A percentile compares a stretch with the other conserved stretches of the same genome.
Conservation (phyloP, 2,797 vertebrate species). For the Rallus crepitans region DNA sequence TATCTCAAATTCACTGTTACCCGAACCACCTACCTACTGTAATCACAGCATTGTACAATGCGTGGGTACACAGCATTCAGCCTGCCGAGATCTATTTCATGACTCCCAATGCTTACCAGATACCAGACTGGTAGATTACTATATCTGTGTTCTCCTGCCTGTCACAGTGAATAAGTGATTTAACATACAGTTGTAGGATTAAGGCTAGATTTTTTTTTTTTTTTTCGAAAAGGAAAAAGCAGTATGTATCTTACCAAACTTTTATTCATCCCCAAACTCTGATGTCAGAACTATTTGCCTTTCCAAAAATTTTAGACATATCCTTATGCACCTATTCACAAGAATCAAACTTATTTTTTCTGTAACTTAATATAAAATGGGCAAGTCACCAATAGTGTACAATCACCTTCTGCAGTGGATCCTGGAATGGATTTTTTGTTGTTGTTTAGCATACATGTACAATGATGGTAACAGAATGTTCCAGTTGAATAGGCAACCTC, state of each 20-base stretch:
- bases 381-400: neutral
- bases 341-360: neutral
- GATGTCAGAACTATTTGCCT: neutral
- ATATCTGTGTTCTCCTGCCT: constrained; percentile 69
- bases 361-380: neutral
- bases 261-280: neutral
- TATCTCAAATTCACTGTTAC: constrained; percentile 67
- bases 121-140: constrained; percentile 71
- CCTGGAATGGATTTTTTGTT: neutral
- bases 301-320: neutral
- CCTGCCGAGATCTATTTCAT: constrained; percentile 72
- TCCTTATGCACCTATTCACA: neutral
- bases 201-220: constrained; percentile 2
- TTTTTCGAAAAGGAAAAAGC: neutral
- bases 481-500: neutral
- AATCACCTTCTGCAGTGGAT: neutral
- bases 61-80: constrained; percentile 68
- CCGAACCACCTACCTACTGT: constrained; percentile 52
- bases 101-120: constrained; percentile 46
- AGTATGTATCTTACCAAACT: neutral
- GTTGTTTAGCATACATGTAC: neutral
- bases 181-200: constrained; percentile 21
- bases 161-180: constrained; percentile 52
- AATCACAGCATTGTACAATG: constrained; percentile 75
- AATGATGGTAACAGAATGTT: neutral